Evolutionary conservation across 1,140 invertebrate species (phyloP).

Genomic region (Meloidogyne floridensis): DNA sequence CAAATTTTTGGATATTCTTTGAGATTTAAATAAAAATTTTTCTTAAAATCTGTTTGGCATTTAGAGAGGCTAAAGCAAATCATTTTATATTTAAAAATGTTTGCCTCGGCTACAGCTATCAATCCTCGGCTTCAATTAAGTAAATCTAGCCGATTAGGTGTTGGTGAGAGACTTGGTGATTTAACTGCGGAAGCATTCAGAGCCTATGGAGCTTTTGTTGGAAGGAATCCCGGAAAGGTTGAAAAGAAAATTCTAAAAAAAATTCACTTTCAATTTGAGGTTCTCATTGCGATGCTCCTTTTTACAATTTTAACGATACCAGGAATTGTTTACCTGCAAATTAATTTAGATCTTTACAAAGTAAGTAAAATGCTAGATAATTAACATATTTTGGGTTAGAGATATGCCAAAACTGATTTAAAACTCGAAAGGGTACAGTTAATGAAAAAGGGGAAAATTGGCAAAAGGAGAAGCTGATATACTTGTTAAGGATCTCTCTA

Average conservation of each 20-base stretch:
- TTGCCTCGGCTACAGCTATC: slow-evolving; percentile 2
- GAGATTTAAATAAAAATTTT: too few relatives aligned
- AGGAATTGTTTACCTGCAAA: slow-evolving; percentile 55
- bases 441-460: too few relatives aligned
- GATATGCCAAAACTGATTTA: too few relatives aligned
- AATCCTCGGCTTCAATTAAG: slow-evolving; percentile 9
- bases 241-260: neutral
- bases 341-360: slow-evolving; percentile 65
- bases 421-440: too few relatives aligned
- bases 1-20: too few relatives aligned
- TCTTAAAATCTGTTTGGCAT: too few relatives aligned
- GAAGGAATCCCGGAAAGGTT: slow-evolving; percentile 53
- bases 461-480: too few relatives aligned
- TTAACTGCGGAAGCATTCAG: slow-evolving; percentile 43
- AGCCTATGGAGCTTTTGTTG: slow-evolving; percentile 48
- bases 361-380: neutral
- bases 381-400: neutral
- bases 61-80: too few relatives aligned
- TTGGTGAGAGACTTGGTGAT: slow-evolving; percentile 44
- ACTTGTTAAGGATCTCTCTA: too few relatives aligned
- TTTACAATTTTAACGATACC: slow-evolving; percentile 54
- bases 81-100: slow-evolving; percentile 4
- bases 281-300: slow-evolving; percentile 41
- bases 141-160: slow-evolving; percentile 19
- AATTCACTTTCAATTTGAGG: neutral